A percentile compares a stretch with the other conserved stretches of the same genome.
phyloP scores from a whole-genome alignment of 2,797 vertebrate genomes.

The Pseudochromis fuscus region DNA sequence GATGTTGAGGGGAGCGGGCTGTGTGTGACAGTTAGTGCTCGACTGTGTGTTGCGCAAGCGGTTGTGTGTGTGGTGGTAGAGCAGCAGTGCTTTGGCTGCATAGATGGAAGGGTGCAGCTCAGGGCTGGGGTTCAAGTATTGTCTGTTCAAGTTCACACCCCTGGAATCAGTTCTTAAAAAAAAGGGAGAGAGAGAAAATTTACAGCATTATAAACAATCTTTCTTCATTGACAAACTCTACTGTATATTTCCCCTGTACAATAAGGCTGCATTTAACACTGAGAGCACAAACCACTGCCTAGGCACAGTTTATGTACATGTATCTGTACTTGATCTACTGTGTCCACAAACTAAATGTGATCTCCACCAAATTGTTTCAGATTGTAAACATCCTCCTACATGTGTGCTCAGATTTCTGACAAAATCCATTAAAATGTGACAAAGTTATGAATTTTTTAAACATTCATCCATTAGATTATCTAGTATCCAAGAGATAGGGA shows the following conservation, averaged over 20 bases:
- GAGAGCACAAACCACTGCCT: no score
- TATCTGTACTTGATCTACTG: no score
- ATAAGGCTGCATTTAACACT: background rate
- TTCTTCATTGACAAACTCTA: background rate
- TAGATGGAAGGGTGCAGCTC: constrained; percentile 95
- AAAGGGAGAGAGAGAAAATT: background rate
- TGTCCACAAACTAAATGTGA: no score
- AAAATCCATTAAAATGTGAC: no score
- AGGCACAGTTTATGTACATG: no score
- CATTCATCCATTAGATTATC: no score
- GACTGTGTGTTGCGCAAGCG: constrained; percentile 76
- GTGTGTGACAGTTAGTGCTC: constrained; percentile 67
- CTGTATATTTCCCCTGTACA: background rate
- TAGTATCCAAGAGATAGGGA: no score
- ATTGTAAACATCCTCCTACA: no score
- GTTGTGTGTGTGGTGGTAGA: constrained; percentile 94
- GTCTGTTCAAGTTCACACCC: constrained; percentile 96
- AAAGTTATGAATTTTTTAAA: no score
- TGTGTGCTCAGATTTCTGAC: no score
- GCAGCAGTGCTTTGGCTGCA: constrained; percentile 91
- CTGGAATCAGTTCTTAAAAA: constrained; percentile 91
- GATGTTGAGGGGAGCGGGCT: constrained; percentile 69
- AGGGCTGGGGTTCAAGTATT: constrained; percentile 92
- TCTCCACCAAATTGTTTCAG: no score
- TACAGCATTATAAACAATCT: background rate